phyloP scores from a whole-genome alignment of 2,113 vertebrate species.

The Neoarius graeffei region DNA sequence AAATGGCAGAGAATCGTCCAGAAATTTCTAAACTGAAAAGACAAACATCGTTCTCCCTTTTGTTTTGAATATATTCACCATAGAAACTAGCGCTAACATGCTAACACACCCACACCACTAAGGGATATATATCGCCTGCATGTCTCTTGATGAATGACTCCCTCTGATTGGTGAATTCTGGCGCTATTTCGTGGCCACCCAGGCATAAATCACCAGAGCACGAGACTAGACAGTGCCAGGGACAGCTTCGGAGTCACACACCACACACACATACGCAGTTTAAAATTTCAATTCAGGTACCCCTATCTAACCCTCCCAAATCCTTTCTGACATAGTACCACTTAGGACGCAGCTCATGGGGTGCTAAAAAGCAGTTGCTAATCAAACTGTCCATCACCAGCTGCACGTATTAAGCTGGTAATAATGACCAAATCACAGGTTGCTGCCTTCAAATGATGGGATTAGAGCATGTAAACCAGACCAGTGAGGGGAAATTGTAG shows the following conservation, averaged over 20 bases:
- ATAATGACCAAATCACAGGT: slow-evolving; percentile 41
- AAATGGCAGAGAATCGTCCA: neutral
- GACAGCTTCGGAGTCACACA: slow-evolving; percentile 21
- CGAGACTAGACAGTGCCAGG: neutral
- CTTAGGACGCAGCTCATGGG: neutral
- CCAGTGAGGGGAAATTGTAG: too few relatives aligned
- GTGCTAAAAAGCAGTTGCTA: slow-evolving; percentile 6
- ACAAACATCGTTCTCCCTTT: neutral
- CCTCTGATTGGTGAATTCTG: slow-evolving; percentile 44
- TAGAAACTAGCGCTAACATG: neutral
- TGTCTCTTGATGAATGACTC: slow-evolving; percentile 36
- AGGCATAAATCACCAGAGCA: slow-evolving; percentile 43
- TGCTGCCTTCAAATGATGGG: slow-evolving; percentile 23
- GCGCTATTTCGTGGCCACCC: slow-evolving; percentile 10
- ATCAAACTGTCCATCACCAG: slow-evolving; percentile 37
- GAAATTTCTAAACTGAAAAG: neutral
- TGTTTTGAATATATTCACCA: neutral
- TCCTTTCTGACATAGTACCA: slow-evolving; percentile 5
- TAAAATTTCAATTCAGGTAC: neutral
- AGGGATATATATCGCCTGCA: slow-evolving; percentile 11
- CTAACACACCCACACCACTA: neutral
- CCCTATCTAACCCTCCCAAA: slow-evolving; percentile 14
- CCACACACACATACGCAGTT: slow-evolving; percentile 29
- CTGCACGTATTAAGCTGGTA: slow-evolving; percentile 26
- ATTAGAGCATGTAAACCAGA: slow-evolving; percentile 32